Evolutionary conservation across 2,113 vertebrate species (phyloP).

Genomic region (Procapra przewalskii): DNA sequence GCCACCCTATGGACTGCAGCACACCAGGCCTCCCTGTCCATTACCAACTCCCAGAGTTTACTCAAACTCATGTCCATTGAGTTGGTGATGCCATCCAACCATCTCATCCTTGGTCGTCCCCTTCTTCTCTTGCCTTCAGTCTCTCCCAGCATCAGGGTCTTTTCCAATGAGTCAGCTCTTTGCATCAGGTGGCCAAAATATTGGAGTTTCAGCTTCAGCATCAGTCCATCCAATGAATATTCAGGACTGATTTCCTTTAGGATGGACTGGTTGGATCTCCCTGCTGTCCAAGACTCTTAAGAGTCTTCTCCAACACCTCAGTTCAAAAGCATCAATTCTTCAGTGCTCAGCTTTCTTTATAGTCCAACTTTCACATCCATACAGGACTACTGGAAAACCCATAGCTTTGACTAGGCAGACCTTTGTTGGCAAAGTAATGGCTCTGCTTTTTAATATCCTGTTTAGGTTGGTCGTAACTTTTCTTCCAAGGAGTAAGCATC

Average conservation of each 20-base stretch:
- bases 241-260: not conserved
- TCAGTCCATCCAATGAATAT: not conserved
- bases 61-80: not conserved
- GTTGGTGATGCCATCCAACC: not conserved
- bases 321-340: not conserved
- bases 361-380: not conserved
- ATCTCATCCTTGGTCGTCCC: rapidly evolving
- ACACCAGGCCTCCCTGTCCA: not conserved
- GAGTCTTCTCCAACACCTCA: not conserved
- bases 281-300: not conserved
- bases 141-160: not conserved
- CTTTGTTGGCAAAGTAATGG: not conserved
- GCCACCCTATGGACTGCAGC: not conserved
- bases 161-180: not conserved
- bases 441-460: not conserved
- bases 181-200: not conserved
- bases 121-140: not conserved
- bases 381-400: not conserved
- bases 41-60: not conserved
- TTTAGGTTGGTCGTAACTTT: not conserved
- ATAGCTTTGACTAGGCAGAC: not conserved
- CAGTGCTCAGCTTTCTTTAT: not conserved
- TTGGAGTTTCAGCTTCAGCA: not conserved
- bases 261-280: not conserved
- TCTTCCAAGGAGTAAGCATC: not conserved